Conservation (phyloP, 2,113 vertebrate genomes). For the Malurus elegans region DNA sequence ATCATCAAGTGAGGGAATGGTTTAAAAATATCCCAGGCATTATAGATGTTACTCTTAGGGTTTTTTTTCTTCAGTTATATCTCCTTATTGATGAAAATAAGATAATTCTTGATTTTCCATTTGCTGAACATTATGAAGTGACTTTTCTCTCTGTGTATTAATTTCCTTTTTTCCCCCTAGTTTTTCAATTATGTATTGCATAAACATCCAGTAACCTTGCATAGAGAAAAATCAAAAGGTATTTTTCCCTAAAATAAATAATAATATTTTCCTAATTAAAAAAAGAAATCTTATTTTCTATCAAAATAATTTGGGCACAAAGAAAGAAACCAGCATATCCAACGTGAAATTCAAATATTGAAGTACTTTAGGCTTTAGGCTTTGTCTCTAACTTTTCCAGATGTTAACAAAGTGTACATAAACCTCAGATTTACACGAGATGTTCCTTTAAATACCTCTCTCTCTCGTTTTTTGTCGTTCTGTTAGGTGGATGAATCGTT, state of each 20-base stretch:
- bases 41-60: background rate
- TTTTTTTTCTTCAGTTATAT: background rate
- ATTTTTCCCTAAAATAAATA: background rate
- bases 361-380: background rate
- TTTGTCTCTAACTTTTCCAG: background rate
- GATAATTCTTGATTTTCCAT: background rate
- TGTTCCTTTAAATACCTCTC: background rate
- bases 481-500: slow-evolving; percentile 90
- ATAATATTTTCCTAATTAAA: background rate
- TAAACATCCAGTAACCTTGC: background rate
- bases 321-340: background rate
- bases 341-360: background rate
- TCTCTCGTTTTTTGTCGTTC: background rate
- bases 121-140: background rate
- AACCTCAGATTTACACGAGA: background rate
- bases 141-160: background rate
- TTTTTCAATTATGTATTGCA: background rate
- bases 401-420: background rate
- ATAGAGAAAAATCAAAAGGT: background rate
- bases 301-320: background rate
- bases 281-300: background rate
- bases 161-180: background rate
- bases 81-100: background rate
- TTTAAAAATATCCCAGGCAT: background rate
- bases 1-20: background rate